Evolutionary conservation across 2,113 vertebrate species (phyloP), one percentile per base, ranked within the genome.

Genomic region (Collichthys lucidus): DNA sequence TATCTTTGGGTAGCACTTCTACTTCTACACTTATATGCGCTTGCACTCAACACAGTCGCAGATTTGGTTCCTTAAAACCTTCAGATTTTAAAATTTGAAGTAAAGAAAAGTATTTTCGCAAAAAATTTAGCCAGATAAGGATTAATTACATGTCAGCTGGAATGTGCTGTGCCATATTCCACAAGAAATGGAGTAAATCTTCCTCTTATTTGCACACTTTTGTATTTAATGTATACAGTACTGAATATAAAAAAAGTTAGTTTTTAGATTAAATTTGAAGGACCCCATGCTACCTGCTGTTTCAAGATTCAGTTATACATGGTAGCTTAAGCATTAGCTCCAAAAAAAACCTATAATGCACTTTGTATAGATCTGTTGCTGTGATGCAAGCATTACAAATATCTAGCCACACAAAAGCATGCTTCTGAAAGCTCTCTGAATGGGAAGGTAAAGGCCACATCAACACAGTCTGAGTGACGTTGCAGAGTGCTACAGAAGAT

Each of bases 1-100:
- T 85, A 47, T 89, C 85, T 78, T 70, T 76, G 76, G 79, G 50
- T 44, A 88, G 20, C 70, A 74, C 35, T 77, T 2, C 31, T 35
- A 35, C 74, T 35, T 68, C 75, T 62, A 62, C 24, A 69, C 24
- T 44, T 29, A 66, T 35, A 55, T 61, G 69, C 50, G 62, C 56
- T 66, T 65, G 65, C 55, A 65, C 56, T 66, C 20, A 42, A 68
- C 22, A 53, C 7, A 44, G 72, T 8, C 11, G 2, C 8, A 66
- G 5, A 60, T 56, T 63, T 40, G 20, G 42, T 44, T 56, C 26
- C 4, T 40, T 24, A 11, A 70, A 74, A 68, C 17, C 5, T 50
- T 69, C 5, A 50, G 42, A 63, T 44, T 64, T 42, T 49, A 9
- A 47, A n/a, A 47, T 55, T 67, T 24, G 31, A 72, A 35, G 31